A percentile compares a stretch with the other conserved stretches of the same genome.
Evolutionary conservation across 2,888 invertebrate species (phyloP).

Genomic region (Lasioglossum vierecki): DNA sequence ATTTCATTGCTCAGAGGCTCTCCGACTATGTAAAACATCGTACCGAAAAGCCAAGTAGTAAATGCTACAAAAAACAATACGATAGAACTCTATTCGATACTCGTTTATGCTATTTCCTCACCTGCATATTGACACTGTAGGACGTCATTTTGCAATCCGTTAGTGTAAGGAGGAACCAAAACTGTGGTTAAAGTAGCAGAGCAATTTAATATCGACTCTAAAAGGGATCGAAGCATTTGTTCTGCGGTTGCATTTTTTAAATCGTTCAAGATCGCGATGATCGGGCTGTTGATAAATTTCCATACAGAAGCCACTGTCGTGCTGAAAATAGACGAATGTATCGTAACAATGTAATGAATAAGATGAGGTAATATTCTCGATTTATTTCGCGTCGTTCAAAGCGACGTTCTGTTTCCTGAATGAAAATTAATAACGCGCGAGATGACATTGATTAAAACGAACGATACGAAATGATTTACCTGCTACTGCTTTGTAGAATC

Average conservation of each 20-base stretch:
- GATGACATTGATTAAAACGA: background rate
- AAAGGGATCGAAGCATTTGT: conserved; percentile 86
- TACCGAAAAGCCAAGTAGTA: conserved; percentile 88
- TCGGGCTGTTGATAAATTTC: conserved; percentile 88
- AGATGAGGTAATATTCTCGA: background rate
- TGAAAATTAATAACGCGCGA: background rate
- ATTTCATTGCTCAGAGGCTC: conserved; percentile 78
- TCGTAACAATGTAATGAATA: background rate
- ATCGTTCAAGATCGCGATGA: conserved; percentile 86
- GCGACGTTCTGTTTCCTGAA: background rate
- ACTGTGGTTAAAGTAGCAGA: conserved; percentile 76
- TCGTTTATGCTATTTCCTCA: conserved; percentile 39
- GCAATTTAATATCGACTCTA: conserved; percentile 84
- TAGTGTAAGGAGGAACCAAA: conserved; percentile 74
- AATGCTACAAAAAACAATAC: conserved; percentile 83
- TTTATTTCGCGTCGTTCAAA: background rate
- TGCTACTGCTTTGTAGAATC: conserved; percentile 36
- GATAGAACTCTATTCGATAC: background rate
- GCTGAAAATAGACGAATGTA: conserved; percentile 8
- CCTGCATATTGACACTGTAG: conserved; percentile 74
- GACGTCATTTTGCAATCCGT: conserved; percentile 60
- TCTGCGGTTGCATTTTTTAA: conserved; percentile 86
- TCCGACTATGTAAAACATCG: conserved; percentile 87
- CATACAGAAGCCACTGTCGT: conserved; percentile 81
- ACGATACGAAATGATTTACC: conserved; percentile 37